A percentile compares a stretch with the other conserved stretches of the same genome.
Evolutionary conservation across 1,140 invertebrate genomes (phyloP).

Genomic region (Ylistrum balloti): DNA sequence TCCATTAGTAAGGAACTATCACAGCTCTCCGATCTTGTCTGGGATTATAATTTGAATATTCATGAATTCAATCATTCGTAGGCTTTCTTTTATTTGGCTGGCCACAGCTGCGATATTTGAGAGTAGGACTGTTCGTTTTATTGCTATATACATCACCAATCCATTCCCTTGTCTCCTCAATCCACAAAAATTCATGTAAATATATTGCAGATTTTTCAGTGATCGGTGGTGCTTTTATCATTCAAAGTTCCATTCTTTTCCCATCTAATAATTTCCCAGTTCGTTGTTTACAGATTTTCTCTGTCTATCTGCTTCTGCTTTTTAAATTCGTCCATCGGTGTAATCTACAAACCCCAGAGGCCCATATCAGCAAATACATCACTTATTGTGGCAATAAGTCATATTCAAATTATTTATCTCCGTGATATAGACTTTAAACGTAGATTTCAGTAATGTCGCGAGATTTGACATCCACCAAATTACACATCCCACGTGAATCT

Average conservation of each 20-base stretch:
- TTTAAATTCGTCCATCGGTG: neutral
- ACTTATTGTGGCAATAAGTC: neutral
- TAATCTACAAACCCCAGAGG: neutral
- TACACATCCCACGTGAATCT: neutral
- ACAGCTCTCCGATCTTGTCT: neutral
- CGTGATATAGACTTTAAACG: neutral
- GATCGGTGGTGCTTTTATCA: constrained; percentile 10
- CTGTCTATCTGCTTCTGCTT: neutral
- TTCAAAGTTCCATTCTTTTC: constrained; percentile 9
- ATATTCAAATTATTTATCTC: neutral
- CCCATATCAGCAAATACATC: neutral
- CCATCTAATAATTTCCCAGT: constrained; percentile 34
- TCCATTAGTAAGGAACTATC: neutral
- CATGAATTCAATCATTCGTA: constrained; percentile 8
- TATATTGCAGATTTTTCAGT: constrained; percentile 40
- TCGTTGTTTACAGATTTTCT: neutral
- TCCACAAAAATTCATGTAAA: constrained; percentile 6
- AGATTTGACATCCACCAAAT: neutral
- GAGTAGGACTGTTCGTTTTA: neutral
- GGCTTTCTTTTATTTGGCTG: neutral
- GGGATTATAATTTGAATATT: constrained; percentile 40
- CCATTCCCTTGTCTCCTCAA: neutral
- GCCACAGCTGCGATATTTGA: constrained; percentile 8
- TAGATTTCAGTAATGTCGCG: neutral
- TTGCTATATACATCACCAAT: neutral